phyloP scores from a whole-genome alignment of 2,113 vertebrate genomes.

The Notiomystis cincta region DNA sequence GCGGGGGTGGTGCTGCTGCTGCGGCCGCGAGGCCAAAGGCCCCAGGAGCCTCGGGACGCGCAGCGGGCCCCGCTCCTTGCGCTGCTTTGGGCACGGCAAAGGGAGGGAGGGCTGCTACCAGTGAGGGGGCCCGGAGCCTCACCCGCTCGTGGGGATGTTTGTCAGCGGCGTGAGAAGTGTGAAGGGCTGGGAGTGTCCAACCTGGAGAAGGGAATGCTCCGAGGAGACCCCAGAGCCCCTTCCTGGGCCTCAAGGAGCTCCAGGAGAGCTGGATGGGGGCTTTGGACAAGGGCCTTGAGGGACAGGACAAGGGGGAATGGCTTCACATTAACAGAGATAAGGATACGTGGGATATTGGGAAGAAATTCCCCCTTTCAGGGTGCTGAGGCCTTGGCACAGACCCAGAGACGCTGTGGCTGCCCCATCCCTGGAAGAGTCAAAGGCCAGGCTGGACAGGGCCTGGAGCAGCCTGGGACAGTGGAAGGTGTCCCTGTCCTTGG shows the following conservation, averaged over 20 bases:
- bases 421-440: not conserved
- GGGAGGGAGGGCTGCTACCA: not conserved
- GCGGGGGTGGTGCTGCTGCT: not conserved
- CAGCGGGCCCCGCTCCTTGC: fast-evolving
- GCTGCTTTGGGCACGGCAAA: fast-evolving
- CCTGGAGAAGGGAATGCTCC: not conserved
- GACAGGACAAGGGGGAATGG: not conserved
- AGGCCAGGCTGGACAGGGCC: not conserved
- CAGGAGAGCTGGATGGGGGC: not conserved
- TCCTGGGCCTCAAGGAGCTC: not conserved
- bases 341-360: too few species aligned
- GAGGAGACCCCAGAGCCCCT: not conserved
- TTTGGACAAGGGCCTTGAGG: not conserved
- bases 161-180: not conserved
- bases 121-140: too few species aligned
- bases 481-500: not conserved
- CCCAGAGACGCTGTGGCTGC: not conserved
- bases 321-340: not conserved
- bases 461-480: fast-evolving
- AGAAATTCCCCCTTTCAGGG: not conserved
- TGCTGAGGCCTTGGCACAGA: not conserved
- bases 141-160: fast-evolving
- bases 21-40: too few species aligned
- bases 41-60: not conserved
- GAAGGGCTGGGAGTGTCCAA: not conserved